phyloP scores from a whole-genome alignment of 2,113 vertebrate genomes.

The Microtus richardsoni region DNA sequence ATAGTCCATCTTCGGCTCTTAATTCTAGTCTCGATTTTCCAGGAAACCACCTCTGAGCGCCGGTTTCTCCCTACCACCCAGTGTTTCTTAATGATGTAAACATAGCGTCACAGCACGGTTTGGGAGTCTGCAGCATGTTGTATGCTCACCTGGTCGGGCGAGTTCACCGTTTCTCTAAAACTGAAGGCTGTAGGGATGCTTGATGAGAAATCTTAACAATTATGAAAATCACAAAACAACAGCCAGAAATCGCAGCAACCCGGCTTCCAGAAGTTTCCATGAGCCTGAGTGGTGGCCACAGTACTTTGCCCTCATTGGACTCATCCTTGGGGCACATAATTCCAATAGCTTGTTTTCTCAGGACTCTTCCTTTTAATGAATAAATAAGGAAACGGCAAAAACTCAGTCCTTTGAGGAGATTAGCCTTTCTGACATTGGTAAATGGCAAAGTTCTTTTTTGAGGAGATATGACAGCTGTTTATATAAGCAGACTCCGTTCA shows the following conservation, averaged over 20 bases:
- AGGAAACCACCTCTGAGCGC: background rate
- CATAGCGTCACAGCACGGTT: background rate
- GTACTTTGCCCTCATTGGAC: background rate
- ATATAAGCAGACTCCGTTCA: conserved; percentile 80
- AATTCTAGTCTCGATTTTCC: background rate
- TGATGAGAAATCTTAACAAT: background rate
- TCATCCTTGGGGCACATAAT: background rate
- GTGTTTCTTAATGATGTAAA: background rate
- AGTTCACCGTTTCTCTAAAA: background rate
- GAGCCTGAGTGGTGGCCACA: background rate
- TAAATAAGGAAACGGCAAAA: conserved; percentile 61
- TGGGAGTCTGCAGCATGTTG: background rate
- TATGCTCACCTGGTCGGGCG: background rate
- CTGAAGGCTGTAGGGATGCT: background rate
- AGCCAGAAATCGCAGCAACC: background rate
- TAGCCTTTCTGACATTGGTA: conserved; percentile 77
- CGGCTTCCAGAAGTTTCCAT: background rate
- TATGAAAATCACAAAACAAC: background rate
- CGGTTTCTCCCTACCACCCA: background rate
- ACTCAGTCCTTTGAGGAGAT: conserved; percentile 58
- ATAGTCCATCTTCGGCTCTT: background rate
- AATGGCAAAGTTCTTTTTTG: conserved; percentile 78
- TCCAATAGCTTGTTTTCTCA: conserved; percentile 5
- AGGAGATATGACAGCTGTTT: conserved; percentile 83
- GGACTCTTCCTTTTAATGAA: conserved; percentile 14